A percentile compares a stretch with the other conserved stretches of the same genome.
phyloP scores from a whole-genome alignment of 2,888 invertebrate species.

The Idaea dimidiata region DNA sequence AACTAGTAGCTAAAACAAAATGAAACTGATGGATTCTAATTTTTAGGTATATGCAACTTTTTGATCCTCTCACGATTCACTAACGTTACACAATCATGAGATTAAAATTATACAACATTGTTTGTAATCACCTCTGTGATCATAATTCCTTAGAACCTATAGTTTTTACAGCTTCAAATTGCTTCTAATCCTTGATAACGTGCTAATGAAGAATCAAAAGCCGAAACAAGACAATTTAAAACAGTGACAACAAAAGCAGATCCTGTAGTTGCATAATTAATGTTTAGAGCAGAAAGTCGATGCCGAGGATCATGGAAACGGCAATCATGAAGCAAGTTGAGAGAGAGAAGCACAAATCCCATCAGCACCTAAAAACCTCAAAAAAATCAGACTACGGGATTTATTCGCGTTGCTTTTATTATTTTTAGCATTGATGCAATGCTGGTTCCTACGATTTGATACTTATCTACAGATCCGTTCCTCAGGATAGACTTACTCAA shows the following conservation, averaged over 20 bases:
- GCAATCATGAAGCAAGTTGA: constrained; percentile 89
- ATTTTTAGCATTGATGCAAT: no score
- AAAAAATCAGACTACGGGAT: neutral
- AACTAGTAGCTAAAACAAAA: constrained; percentile 87
- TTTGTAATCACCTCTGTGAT: neutral
- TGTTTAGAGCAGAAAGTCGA: constrained; percentile 83
- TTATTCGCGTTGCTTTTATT: no score
- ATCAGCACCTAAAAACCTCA: constrained; percentile 82
- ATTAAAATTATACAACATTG: no score
- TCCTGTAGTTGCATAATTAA: constrained; percentile 86
- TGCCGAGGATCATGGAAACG: constrained; percentile 86
- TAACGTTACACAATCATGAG: no score
- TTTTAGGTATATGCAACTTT: neutral
- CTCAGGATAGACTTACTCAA: no score
- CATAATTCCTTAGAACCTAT: neutral
- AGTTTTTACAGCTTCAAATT: constrained; percentile 3
- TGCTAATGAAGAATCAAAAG: constrained; percentile 87
- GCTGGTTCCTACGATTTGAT: no score
- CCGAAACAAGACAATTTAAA: constrained; percentile 87
- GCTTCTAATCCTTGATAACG: constrained; percentile 66
- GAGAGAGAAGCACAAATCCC: constrained; percentile 86
- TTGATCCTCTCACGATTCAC: no score
- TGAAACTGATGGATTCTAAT: constrained; percentile 4
- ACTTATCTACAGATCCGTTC: no score
- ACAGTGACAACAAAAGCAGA: constrained; percentile 87